phyloP scores from a whole-genome alignment of 1,140 invertebrate species.

The Drosophila neocordata region DNA sequence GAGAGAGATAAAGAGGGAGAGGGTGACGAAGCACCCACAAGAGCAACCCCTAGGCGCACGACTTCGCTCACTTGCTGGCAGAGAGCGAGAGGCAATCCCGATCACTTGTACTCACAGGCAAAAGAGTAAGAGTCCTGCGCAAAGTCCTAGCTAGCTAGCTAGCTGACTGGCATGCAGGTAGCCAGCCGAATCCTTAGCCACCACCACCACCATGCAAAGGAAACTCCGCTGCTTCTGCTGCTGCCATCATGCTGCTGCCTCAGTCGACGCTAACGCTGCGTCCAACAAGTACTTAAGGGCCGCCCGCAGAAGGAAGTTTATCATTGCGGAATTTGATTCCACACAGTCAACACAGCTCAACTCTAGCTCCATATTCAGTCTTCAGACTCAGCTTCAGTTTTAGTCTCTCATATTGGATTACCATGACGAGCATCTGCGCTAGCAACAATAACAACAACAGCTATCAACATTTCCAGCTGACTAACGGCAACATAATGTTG shows the following conservation, averaged over 20 bases:
- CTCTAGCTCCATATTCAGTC: not conserved
- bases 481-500: conserved; percentile 69
- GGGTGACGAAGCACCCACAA: conserved; percentile 15
- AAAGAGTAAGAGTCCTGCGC: conserved; percentile 14
- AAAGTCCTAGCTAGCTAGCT: too few species aligned
- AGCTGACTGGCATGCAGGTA: conserved; percentile 33
- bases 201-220: conserved; percentile 25
- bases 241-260: not conserved
- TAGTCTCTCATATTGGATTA: conserved; percentile 47
- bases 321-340: conserved; percentile 82
- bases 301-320: conserved; percentile 72
- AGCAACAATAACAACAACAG: conserved; percentile 59
- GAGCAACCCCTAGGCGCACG: conserved; percentile 12
- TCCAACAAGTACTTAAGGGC: conserved; percentile 62
- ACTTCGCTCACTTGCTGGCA: not conserved
- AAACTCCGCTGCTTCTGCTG: conserved; percentile 23
- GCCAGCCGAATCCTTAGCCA: conserved; percentile 26
- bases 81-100: conserved; percentile 7
- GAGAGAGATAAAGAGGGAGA: not conserved
- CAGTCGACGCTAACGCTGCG: not conserved
- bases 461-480: conserved; percentile 74
- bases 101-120: conserved; percentile 42
- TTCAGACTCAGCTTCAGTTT: conserved; percentile 3
- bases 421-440: conserved; percentile 76
- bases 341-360: conserved; percentile 61